These are phyloP conservation scores for Malthinus flaveolus DNA, from an alignment of 2,888 invertebrate genomes.

Conservation along the genomic window DNA sequence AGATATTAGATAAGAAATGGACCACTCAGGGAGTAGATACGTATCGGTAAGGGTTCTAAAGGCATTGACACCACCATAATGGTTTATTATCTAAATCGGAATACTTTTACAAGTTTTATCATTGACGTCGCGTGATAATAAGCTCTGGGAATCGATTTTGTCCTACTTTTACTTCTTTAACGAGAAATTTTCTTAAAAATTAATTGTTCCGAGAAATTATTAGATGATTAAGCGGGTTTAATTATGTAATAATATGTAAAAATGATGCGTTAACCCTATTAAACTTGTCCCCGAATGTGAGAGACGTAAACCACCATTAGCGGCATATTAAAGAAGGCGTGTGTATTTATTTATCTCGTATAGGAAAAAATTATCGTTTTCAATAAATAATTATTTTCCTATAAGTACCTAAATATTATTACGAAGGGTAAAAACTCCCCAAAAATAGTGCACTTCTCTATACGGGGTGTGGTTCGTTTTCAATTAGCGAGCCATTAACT, in stretches of 20 bases:
- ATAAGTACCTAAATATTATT: too few species aligned
- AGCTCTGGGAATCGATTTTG: conserved; percentile 1
- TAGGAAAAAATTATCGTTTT: too few species aligned
- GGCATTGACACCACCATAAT: neutral
- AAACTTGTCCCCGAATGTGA: neutral
- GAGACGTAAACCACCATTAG: too few species aligned
- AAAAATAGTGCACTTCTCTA: too few species aligned
- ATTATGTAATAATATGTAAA: neutral
- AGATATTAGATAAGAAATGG: conserved; percentile 8
- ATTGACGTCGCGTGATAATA: conserved; percentile 10
- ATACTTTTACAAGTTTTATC: conserved; percentile 11
- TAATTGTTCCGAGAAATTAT: conserved; percentile 4
- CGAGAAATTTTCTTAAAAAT: conserved; percentile 1
- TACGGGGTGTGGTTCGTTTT: too few species aligned
- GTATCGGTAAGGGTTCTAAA: conserved; percentile 5
- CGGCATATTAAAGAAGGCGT: too few species aligned
- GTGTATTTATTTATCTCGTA: too few species aligned
- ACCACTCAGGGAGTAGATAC: conserved; percentile 12
- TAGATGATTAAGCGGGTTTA: neutral
- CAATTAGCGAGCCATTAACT: too few species aligned
- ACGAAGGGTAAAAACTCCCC: too few species aligned
- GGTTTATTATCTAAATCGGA: conserved; percentile 8
- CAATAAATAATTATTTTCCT: too few species aligned
- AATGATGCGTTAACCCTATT: conserved; percentile 3
- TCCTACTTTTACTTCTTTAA: neutral